Evolutionary conservation across 2,113 vertebrate species (phyloP).

Genomic region (Fregetta grallaria): DNA sequence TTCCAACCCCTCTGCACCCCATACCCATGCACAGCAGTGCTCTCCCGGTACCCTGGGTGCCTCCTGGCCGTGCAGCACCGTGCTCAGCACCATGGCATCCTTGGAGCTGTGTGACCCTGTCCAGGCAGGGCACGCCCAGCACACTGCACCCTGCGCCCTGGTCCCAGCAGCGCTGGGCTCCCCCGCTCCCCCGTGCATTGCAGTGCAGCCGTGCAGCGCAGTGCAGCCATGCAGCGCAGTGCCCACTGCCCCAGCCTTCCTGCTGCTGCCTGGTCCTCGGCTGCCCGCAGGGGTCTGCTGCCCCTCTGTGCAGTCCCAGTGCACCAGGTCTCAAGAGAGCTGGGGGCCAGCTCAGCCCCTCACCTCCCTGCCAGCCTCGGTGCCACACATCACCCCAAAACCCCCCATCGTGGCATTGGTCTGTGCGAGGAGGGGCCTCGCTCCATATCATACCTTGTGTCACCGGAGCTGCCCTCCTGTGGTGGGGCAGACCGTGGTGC

Average conservation of each 20-base stretch:
- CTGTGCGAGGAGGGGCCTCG: accelerated
- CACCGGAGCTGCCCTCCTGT: not conserved
- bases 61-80: accelerated
- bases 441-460: accelerated
- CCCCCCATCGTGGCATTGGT: accelerated
- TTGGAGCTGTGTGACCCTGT: accelerated
- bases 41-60: not conserved
- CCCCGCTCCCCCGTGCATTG: accelerated
- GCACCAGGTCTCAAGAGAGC: not conserved
- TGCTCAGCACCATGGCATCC: not conserved
- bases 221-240: not conserved
- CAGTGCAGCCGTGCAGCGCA: not conserved
- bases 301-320: not conserved
- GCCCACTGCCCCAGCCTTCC: not conserved
- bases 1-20: not conserved
- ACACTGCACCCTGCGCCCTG: not conserved
- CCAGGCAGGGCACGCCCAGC: not conserved
- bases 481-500: accelerated
- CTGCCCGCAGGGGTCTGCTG: accelerated
- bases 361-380: accelerated
- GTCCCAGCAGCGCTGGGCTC: accelerated
- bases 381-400: not conserved
- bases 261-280: not conserved
- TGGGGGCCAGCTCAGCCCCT: not conserved
- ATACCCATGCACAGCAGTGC: accelerated